Evolutionary conservation across 2,797 vertebrate genomes (phyloP).

Genomic region (Lepidocolaptes lacrymiger): DNA sequence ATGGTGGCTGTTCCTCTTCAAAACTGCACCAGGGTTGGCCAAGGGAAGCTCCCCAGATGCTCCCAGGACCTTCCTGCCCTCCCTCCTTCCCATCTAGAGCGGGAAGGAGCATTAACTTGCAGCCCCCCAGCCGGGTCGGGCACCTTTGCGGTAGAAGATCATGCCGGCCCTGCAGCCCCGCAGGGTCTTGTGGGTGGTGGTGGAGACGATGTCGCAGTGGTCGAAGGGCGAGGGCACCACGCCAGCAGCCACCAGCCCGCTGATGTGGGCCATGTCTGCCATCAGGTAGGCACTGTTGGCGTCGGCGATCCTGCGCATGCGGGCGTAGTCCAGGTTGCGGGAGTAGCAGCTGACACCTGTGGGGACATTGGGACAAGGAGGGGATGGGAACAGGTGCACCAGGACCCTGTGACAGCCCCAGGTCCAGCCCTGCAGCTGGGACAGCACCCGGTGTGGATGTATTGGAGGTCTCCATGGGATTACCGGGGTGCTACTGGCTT

Average conservation of each 20-base stretch:
- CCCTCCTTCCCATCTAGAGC: background rate
- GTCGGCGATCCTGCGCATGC: constrained; percentile 86
- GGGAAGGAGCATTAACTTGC: background rate
- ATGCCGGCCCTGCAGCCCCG: constrained; percentile 93
- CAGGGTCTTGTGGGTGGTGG: constrained; percentile 96
- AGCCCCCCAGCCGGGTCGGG: accelerated
- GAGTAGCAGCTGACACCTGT: constrained; percentile 95
- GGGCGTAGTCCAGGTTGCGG: constrained; percentile 90
- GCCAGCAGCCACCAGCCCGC: constrained; percentile 90
- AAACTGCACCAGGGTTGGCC: background rate
- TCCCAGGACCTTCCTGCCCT: background rate
- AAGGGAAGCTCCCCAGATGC: background rate
- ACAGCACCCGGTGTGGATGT: background rate
- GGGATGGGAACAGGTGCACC: background rate
- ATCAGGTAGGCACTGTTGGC: constrained; percentile 89
- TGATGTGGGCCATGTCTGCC: constrained; percentile 98
- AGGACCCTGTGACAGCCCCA: background rate
- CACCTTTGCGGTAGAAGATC: constrained; percentile 96
- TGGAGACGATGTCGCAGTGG: constrained; percentile 90
- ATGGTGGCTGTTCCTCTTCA: background rate
- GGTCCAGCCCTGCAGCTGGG: too few species aligned
- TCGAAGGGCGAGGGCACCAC: constrained; percentile 93
- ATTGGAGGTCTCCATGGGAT: background rate
- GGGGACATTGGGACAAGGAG: background rate
- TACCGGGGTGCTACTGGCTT: background rate